These are phyloP conservation scores for Ptychochromis oligacanthus DNA, from an alignment of 2,113 vertebrate genomes.

Conservation along the genomic window DNA sequence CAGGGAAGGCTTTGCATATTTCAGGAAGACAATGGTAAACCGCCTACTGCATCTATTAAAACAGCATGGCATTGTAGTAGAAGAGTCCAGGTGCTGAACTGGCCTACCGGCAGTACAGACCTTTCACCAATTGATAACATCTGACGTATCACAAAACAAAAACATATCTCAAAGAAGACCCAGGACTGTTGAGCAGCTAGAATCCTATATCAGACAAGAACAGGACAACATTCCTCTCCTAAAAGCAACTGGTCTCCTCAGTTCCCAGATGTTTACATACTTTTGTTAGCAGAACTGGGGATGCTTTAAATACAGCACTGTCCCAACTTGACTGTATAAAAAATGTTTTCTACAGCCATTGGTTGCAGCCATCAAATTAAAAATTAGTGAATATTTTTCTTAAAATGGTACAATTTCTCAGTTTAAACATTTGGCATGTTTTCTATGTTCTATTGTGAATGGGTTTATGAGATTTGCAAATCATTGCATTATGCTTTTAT, in stretches of 20 bases:
- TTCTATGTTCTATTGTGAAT: background rate
- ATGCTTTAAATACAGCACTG: background rate
- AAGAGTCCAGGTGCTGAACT: background rate
- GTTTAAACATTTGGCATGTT: background rate
- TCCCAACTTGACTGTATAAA: too few relatives aligned
- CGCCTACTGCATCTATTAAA: fast-evolving
- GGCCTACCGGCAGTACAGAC: background rate
- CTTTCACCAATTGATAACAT: too few relatives aligned
- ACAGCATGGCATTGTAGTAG: background rate
- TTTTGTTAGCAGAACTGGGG: background rate
- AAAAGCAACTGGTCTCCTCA: background rate
- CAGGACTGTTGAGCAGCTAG: background rate
- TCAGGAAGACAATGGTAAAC: background rate
- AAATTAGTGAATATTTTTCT: background rate
- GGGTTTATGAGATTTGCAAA: background rate
- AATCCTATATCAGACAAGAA: too few relatives aligned
- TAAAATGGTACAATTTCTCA: background rate
- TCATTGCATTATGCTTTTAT: background rate
- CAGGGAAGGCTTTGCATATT: background rate
- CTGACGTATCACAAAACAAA: too few relatives aligned
- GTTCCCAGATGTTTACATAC: background rate
- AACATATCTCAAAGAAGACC: background rate
- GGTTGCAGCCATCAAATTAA: background rate
- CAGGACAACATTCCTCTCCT: background rate
- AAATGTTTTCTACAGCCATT: too few relatives aligned